Evolutionary conservation across 30 jellyfish, hydroid and myxozoan species (phyloP), one percentile per base, ranked within the genome.

Genomic region (Chironex yamaguchii): DNA sequence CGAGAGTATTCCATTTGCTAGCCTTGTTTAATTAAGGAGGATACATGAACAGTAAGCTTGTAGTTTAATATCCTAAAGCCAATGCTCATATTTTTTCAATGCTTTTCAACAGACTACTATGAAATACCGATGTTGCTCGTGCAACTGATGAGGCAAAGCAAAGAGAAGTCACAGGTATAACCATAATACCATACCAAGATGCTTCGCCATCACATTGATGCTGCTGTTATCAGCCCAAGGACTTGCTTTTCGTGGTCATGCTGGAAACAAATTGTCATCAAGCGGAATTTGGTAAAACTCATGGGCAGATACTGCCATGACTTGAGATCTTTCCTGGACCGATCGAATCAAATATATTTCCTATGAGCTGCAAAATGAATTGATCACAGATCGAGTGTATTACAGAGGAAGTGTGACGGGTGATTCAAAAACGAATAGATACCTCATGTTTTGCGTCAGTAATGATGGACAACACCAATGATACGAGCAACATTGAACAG

Each of bases 391-490:
- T 54, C 29, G 49, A 58, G 22, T 58, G 71, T 65, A 79, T 79
- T 53, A 51, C 58, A 49, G 88, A 76, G 52, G 88, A 76, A 51
- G 88, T 11, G 13, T 29, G 82, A 35, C n/a, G 82, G n/a, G 92
- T 65, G 48, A 82, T 82, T 49, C 68, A 66, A 48, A 66, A 82
- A 0, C 78, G 92, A 22, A 36, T 82, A 3, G 64, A 48, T 14
- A 66, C 22, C 17, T 82, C 86, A 29, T 36, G 33, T 34, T 82
- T 2, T 67, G 67, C 68, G 9, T 30, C 86, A 25, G 68, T 82
- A 29, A 66, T 82, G 92, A 82, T 82, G 92, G 92, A 82, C 33
- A 85, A 82, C 54, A 82, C 92, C 52, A 66, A 67, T 27, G 92
- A 82, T 54, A 12, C 29, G 22, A 67, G 92, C 82, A 82, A 82